A percentile compares a stretch with the other conserved stretches of the same genome.
Conservation (phyloP, 2,888 invertebrate genomes). For the Lomographa bimaculata region DNA sequence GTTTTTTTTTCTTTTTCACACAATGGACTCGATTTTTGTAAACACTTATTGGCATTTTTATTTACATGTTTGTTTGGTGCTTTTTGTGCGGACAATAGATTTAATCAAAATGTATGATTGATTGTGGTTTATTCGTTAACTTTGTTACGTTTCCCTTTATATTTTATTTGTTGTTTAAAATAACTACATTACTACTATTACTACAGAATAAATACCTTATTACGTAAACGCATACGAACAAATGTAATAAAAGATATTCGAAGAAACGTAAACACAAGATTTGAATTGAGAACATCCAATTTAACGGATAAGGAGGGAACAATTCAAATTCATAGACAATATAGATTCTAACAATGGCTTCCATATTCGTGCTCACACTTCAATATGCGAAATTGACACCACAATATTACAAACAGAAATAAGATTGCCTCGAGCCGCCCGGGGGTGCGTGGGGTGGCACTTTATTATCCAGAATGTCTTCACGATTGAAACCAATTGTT, state of each 20-base stretch:
- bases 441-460: slow-evolving; percentile 58
- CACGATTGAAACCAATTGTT: slow-evolving; percentile 83
- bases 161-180: too few species aligned
- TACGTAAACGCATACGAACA: too few species aligned
- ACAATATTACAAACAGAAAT: slow-evolving; percentile 83
- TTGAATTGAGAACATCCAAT: slow-evolving; percentile 43
- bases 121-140: slow-evolving; percentile 29
- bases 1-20: slow-evolving; percentile 64
- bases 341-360: slow-evolving; percentile 62
- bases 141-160: slow-evolving; percentile 11
- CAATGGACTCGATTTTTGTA: slow-evolving; percentile 53
- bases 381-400: slow-evolving; percentile 83
- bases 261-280: slow-evolving; percentile 26
- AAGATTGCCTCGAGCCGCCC: slow-evolving; percentile 73
- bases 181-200: too few species aligned
- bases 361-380: slow-evolving; percentile 73
- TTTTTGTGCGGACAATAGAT: slow-evolving; percentile 41
- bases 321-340: slow-evolving; percentile 68
- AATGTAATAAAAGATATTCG: slow-evolving; percentile 18
- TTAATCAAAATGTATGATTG: slow-evolving; percentile 33
- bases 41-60: slow-evolving; percentile 61
- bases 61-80: slow-evolving; percentile 47
- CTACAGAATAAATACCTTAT: too few species aligned
- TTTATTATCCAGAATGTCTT: slow-evolving; percentile 81
- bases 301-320: slow-evolving; percentile 52